Evolutionary conservation across 2,113 vertebrate genomes (phyloP).

Genomic region (Zapornia atra): DNA sequence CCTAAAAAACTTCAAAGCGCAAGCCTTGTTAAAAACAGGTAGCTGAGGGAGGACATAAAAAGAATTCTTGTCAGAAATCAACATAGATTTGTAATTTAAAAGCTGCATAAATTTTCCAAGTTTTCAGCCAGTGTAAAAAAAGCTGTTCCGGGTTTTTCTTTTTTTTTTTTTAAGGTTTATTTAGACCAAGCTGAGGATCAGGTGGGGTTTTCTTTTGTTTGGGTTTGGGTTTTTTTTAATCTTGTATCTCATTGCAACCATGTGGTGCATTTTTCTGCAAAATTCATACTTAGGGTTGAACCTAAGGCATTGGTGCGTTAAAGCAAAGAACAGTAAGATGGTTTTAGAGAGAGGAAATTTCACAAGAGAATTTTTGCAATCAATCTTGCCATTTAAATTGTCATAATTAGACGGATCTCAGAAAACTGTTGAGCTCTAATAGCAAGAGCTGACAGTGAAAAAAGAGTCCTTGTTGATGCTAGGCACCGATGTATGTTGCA

Average conservation of each 20-base stretch:
- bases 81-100: background rate
- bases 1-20: background rate
- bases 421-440: background rate
- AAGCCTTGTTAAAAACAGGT: background rate
- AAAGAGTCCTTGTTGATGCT: background rate
- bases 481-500: background rate
- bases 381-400: background rate
- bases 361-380: background rate
- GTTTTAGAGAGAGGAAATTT: background rate
- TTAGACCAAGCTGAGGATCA: background rate
- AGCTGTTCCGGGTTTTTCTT: background rate
- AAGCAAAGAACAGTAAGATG: background rate
- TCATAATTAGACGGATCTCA: background rate
- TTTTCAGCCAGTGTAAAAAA: background rate
- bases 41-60: background rate
- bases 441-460: background rate
- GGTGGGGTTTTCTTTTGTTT: background rate
- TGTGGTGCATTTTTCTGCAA: background rate
- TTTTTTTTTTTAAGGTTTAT: background rate
- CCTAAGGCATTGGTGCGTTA: background rate
- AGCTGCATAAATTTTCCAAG: background rate
- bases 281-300: background rate
- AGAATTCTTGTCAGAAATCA: background rate
- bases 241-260: background rate
- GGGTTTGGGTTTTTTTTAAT: rapidly evolving